A percentile compares a stretch with the other conserved stretches of the same genome.
These are phyloP conservation scores for Caenorhabditis angaria DNA, from an alignment of 2,888 invertebrate genomes.

Conservation along the genomic window DNA sequence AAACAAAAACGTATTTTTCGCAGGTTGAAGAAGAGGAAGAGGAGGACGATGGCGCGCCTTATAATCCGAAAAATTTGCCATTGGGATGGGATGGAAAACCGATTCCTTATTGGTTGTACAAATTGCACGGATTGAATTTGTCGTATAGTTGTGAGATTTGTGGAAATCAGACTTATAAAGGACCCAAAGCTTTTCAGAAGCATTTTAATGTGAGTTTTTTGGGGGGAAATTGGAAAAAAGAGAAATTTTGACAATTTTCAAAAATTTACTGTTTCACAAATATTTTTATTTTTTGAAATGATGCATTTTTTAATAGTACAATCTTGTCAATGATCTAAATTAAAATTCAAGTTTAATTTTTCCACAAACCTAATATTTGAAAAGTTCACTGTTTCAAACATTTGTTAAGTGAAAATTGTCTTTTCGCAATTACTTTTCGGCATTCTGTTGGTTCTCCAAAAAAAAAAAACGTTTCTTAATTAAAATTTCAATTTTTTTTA, in stretches of 20 bases:
- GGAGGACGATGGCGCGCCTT: conserved; percentile 90
- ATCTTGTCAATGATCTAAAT: no score
- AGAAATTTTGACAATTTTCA: neutral
- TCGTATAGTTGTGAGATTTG: conserved; percentile 99
- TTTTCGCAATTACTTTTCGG: no score
- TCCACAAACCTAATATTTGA: no score
- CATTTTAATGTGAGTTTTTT: conserved; percentile 86
- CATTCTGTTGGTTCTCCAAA: no score
- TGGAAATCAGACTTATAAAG: conserved; percentile 89
- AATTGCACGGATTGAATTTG: conserved; percentile 96
- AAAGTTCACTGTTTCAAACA: no score
- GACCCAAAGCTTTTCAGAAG: conserved; percentile 98
- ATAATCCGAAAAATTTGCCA: conserved; percentile 98
- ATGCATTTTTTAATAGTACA: no score
- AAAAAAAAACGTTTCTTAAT: neutral
- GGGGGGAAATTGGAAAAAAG: no score
- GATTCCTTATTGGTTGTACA: conserved; percentile 79
- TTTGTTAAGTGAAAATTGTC: no score
- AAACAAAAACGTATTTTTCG: conserved; percentile 7
- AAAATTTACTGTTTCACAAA: neutral
- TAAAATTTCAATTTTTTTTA: neutral
- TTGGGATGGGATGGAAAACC: conserved; percentile 77
- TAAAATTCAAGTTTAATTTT: no score
- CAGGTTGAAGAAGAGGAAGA: conserved; percentile 66
- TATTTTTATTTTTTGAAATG: no score